A percentile compares a stretch with the other conserved stretches of the same genome.
These are phyloP conservation scores for Muraenolepis orangiensis DNA, from an alignment of 2,797 vertebrate genomes.

Conservation along the genomic window DNA sequence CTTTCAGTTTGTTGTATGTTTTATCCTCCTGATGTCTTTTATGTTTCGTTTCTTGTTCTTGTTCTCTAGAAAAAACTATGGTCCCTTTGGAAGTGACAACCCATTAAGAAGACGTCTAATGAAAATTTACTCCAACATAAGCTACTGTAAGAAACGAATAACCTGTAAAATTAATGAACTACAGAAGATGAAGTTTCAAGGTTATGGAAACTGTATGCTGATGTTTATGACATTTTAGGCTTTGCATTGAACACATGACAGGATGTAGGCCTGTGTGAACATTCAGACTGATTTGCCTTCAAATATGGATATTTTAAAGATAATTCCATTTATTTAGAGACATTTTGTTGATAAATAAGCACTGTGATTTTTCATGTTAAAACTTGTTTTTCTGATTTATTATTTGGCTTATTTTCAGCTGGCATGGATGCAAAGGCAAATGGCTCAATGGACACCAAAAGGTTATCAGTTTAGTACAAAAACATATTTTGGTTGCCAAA, in stretches of 20 bases:
- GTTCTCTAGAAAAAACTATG: no score
- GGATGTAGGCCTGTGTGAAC: background rate
- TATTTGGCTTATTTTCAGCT: slow-evolving; percentile 55
- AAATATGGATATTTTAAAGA: background rate
- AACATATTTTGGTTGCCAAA: slow-evolving; percentile 5
- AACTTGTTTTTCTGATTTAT: background rate
- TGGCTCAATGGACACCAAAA: slow-evolving; percentile 90
- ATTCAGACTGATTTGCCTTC: background rate
- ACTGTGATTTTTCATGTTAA: background rate
- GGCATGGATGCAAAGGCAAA: slow-evolving; percentile 96
- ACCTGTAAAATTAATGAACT: background rate
- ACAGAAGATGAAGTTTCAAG: background rate
- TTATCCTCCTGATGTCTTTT: no score
- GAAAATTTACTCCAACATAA: slow-evolving; percentile 62
- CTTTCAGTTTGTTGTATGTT: background rate
- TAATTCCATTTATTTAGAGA: background rate
- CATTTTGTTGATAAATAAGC: background rate
- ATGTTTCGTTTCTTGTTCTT: no score
- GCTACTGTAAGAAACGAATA: slow-evolving; percentile 52
- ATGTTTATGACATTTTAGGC: background rate
- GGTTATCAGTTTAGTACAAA: slow-evolving; percentile 61
- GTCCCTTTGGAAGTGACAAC: slow-evolving; percentile 45
- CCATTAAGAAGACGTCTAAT: slow-evolving; percentile 62
- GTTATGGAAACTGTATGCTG: background rate
- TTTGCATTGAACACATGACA: background rate